These are phyloP conservation scores for Calephelis nemesis DNA, from an alignment of 1,140 invertebrate species.

Conservation along the genomic window DNA sequence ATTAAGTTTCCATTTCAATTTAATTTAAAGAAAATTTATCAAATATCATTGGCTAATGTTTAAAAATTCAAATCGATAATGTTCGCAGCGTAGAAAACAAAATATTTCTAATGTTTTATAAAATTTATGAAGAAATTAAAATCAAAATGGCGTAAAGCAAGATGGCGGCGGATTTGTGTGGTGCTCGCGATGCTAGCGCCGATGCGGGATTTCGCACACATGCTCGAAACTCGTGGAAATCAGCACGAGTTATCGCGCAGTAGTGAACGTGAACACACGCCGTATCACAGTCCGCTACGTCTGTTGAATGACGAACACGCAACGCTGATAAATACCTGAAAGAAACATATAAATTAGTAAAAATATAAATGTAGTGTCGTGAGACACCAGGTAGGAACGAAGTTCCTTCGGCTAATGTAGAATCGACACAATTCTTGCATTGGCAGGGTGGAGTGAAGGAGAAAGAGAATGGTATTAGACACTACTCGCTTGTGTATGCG, in stretches of 20 bases:
- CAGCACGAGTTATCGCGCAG: conserved; percentile 90
- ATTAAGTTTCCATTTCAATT: neutral
- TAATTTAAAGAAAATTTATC: neutral
- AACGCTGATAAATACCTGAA: conserved; percentile 78
- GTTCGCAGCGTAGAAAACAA: conserved; percentile 6
- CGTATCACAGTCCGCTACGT: conserved; percentile 80
- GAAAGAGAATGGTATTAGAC: no score
- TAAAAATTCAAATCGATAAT: neutral
- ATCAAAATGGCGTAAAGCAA: conserved; percentile 66
- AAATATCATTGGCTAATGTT: no score
- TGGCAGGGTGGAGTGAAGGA: no score
- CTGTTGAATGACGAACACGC: conserved; percentile 76
- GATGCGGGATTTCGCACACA: conserved; percentile 87
- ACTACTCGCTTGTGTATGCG: no score
- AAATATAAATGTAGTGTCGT: neutral
- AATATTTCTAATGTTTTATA: conserved; percentile 16
- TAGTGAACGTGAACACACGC: conserved; percentile 88
- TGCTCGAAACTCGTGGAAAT: conserved; percentile 85
- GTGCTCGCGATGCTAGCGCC: conserved; percentile 81
- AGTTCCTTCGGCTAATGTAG: no score
- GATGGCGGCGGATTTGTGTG: conserved; percentile 56
- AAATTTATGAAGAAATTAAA: conserved; percentile 54
- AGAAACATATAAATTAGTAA: neutral
- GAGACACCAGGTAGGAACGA: no score
- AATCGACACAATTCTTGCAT: no score